Conservation (phyloP, 1,140 invertebrate genomes). For the Gonatopus flavifemur region DNA sequence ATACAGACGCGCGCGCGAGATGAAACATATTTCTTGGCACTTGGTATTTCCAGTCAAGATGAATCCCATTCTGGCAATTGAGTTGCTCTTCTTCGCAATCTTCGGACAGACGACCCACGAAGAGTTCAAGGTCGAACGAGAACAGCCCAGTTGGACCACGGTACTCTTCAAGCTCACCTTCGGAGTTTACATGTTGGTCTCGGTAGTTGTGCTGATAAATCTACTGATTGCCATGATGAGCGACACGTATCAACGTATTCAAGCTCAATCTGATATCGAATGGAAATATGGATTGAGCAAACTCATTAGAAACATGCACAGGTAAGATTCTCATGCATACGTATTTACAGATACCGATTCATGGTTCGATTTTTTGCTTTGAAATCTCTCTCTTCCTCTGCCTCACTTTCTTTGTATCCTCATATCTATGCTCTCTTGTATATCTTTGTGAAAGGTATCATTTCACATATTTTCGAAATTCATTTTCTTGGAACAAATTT, state of each 20-base stretch:
- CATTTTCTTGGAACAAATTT: too few species aligned
- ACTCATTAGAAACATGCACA: conserved; percentile 97
- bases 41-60: conserved; percentile 82
- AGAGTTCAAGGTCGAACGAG: conserved; percentile 64
- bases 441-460: too few species aligned
- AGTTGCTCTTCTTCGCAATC: conserved; percentile 97
- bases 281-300: conserved; percentile 99
- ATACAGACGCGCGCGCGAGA: conserved; percentile 11
- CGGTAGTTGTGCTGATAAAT: conserved; percentile 97
- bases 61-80: conserved; percentile 88
- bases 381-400: too few species aligned
- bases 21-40: conserved; percentile 52
- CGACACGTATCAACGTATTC: conserved; percentile 98
- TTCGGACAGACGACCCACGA: conserved; percentile 95
- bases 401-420: too few species aligned
- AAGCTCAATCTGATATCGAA: conserved; percentile 99
- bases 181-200: conserved; percentile 97
- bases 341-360: neutral
- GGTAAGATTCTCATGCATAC: conserved; percentile 45
- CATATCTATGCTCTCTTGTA: too few species aligned
- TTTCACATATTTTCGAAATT: too few species aligned
- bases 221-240: conserved; percentile 99
- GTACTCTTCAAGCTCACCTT: conserved; percentile 81
- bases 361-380: neutral
- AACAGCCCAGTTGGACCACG: conserved; percentile 74